These are phyloP conservation scores for Tautogolabrus adspersus DNA, from an alignment of 2,113 vertebrate genomes.

Conservation along the genomic window DNA sequence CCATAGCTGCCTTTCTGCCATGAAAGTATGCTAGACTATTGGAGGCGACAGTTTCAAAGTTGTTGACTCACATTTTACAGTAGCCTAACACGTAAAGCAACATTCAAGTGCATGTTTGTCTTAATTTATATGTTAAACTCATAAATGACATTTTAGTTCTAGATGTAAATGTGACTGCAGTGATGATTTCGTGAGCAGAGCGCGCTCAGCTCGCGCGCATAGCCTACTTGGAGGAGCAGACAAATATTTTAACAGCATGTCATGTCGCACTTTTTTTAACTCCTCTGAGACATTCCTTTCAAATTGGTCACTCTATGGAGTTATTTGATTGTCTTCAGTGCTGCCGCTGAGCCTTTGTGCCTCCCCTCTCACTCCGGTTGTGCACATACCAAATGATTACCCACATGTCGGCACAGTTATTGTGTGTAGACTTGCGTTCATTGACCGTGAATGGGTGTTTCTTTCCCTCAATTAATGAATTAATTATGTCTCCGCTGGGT, in stretches of 20 bases:
- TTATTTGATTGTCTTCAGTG: conserved; percentile 63
- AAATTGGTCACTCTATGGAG: conserved; percentile 66
- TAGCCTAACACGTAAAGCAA: too few relatives aligned
- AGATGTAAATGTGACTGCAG: neutral
- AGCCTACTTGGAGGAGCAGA: conserved; percentile 26
- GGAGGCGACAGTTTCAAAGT: conserved; percentile 4
- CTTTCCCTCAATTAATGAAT: conserved; percentile 70
- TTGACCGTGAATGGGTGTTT: conserved; percentile 63
- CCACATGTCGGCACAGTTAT: conserved; percentile 55
- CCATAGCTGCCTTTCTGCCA: too few relatives aligned
- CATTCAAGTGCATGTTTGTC: too few relatives aligned
- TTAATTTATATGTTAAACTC: neutral
- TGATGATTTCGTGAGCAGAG: neutral
- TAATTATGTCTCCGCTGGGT: conserved; percentile 56
- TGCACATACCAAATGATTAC: conserved; percentile 66
- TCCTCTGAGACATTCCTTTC: conserved; percentile 63
- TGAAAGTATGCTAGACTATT: neutral
- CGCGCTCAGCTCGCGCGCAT: neutral
- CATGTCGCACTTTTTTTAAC: conserved; percentile 43
- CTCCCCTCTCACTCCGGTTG: conserved; percentile 21
- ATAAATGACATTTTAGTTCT: neutral
- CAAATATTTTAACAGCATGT: conserved; percentile 59
- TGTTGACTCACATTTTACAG: neutral
- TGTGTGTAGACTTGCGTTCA: conserved; percentile 59
- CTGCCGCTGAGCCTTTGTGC: conserved; percentile 55